Evolutionary conservation across 2,888 invertebrate genomes (phyloP).

Genomic region (Euclidia mi): DNA sequence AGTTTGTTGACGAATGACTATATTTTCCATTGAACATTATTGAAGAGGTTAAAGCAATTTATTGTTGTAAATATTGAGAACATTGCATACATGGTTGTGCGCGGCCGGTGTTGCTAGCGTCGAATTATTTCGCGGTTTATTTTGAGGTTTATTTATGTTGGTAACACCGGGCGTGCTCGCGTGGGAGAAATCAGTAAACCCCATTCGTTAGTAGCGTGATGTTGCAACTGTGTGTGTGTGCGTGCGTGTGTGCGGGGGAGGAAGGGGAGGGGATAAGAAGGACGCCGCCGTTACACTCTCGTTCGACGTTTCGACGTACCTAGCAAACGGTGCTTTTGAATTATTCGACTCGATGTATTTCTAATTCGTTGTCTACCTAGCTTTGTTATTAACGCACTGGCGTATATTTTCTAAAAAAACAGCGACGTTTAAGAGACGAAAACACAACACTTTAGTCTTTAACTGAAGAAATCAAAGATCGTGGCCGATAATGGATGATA

Average conservation of each 20-base stretch:
- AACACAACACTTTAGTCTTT: too few species aligned
- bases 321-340: constrained; percentile 55
- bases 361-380: constrained; percentile 45
- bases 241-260: constrained; percentile 39
- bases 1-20: constrained; percentile 57
- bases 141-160: constrained; percentile 15
- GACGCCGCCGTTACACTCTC: constrained; percentile 28
- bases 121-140: constrained; percentile 13
- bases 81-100: constrained; percentile 48
- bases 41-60: constrained; percentile 63
- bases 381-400: constrained; percentile 17
- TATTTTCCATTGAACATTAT: constrained; percentile 54
- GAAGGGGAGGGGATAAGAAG: constrained; percentile 32
- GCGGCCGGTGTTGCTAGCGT: constrained; percentile 40
- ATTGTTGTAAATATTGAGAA: constrained; percentile 75
- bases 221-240: constrained; percentile 44
- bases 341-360: constrained; percentile 45
- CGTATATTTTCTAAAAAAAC: too few species aligned
- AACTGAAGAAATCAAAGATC: too few species aligned
- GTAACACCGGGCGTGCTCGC: constrained; percentile 33
- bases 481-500: neutral
- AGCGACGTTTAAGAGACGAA: too few species aligned
- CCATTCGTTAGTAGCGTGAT: constrained; percentile 74
- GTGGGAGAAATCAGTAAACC: constrained; percentile 71
- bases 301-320: constrained; percentile 46